Evolutionary conservation across 2,888 invertebrate genomes (phyloP), one percentile per base, ranked within the genome.

Genomic region (Ormyrus nitidulus): DNA sequence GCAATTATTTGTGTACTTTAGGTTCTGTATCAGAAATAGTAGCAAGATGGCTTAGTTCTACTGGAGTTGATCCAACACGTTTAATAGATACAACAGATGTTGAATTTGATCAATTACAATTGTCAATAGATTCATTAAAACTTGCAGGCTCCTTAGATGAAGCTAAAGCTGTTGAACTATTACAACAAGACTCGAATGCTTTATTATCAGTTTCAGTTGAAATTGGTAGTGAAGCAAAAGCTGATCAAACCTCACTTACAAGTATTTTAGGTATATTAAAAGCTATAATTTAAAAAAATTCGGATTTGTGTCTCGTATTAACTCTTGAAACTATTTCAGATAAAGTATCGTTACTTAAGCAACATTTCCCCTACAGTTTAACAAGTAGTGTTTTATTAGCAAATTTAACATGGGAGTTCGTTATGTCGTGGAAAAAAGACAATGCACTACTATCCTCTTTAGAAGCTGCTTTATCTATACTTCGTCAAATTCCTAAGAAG

Each of bases 361-460:
- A 93, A 64, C 95, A 96, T 87, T 98, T 98, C 89, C 98, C 98
- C 0, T 94, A 96, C 84, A 98, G 97, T 89, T 92, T 97, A 74
- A 94, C 95, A 77, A 93, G 95, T 0, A 95, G 96, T 86, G 94
- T 95, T 58, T 91, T 98, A 59, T 92, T 98, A 69, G 94, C 96
- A 11, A 97, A 98, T 88, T 95, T 98, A 93, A 94, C 95, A 83
- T 98, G 98, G 98, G 98, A 98, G 89, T 97, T 96, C 88, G 94
- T 96, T 74, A 93, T 96, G 83, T 93, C 94, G 72, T 98, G 98
- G 98, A 95, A 96, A 87, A 96, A 95, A 89, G 93, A 95, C 84
- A 92, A 94, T 81, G 92, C 94, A 64, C 92, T 93, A 82, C 91
- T 95, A 6, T 91, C 93, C 11, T 92, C 94, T 85, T 92, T 98